phyloP scores from a whole-genome alignment of 2,888 invertebrate genomes.

The Tenthredo notha region DNA sequence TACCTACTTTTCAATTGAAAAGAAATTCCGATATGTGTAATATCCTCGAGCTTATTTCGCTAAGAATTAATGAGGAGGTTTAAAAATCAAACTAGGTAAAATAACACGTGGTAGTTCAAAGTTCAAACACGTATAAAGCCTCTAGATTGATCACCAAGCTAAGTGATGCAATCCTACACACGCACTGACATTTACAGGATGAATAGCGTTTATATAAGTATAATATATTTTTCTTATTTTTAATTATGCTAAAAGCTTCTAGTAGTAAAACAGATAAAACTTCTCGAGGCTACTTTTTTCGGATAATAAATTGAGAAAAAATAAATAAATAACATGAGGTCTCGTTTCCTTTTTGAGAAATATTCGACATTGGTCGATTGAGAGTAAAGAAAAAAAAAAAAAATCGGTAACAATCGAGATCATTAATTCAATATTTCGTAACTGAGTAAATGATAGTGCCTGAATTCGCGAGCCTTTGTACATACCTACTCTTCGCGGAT shows the following conservation, averaged over 20 bases:
- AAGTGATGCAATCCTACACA: background rate
- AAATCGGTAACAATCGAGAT: background rate
- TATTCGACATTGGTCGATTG: background rate
- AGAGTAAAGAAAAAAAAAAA: background rate
- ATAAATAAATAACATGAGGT: too few species aligned
- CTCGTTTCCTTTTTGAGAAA: background rate
- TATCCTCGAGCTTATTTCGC: background rate
- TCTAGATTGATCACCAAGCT: slow-evolving; percentile 7
- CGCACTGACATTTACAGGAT: background rate
- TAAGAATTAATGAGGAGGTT: background rate
- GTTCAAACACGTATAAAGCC: background rate
- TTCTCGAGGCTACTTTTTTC: background rate
- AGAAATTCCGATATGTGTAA: background rate
- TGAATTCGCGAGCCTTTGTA: background rate
- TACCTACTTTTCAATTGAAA: background rate
- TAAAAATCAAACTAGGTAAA: background rate
- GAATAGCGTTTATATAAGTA: background rate
- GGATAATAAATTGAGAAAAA: background rate
- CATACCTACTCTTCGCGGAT: background rate
- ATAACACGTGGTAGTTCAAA: slow-evolving; percentile 15
- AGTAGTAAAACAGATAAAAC: background rate
- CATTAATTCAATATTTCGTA: slow-evolving; percentile 12
- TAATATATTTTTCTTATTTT: background rate
- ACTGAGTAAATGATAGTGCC: background rate
- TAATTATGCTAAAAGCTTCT: background rate